Evolutionary conservation across 2,797 vertebrate genomes (phyloP).

Genomic region (Danionella dracula): DNA sequence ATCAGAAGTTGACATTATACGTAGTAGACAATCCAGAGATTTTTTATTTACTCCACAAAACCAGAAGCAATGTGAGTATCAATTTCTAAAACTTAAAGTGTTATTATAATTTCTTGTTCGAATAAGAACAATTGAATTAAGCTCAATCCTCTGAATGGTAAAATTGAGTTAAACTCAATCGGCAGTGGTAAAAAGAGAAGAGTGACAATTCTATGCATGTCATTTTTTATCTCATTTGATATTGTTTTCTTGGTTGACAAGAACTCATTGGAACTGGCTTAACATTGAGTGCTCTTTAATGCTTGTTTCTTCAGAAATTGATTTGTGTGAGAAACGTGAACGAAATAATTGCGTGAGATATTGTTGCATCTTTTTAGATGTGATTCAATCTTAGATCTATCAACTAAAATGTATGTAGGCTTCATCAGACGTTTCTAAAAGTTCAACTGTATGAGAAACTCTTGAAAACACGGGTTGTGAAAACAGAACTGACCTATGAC

Average conservation of each 20-base stretch:
- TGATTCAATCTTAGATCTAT: neutral
- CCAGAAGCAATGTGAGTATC: constrained; percentile 28
- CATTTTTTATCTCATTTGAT: neutral
- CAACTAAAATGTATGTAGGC: neutral
- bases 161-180: too few species aligned
- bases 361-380: too few species aligned
- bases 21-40: neutral
- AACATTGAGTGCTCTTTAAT: neutral
- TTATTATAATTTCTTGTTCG: neutral
- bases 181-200: too few species aligned
- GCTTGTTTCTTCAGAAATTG: too few species aligned
- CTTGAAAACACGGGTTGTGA: neutral
- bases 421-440: neutral
- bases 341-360: too few species aligned
- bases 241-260: neutral
- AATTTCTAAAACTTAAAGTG: neutral
- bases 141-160: too few species aligned
- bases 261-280: neutral
- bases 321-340: too few species aligned
- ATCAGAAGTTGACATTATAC: neutral
- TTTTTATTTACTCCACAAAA: neutral
- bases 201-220: neutral
- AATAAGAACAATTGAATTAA: too few species aligned
- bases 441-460: neutral
- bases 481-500: neutral